Percentiles rank a stretch among this genome's conserved stretches.
These are phyloP conservation scores for Sturnira hondurensis DNA, from an alignment of 2,113 vertebrate genomes.

Conservation along the genomic window DNA sequence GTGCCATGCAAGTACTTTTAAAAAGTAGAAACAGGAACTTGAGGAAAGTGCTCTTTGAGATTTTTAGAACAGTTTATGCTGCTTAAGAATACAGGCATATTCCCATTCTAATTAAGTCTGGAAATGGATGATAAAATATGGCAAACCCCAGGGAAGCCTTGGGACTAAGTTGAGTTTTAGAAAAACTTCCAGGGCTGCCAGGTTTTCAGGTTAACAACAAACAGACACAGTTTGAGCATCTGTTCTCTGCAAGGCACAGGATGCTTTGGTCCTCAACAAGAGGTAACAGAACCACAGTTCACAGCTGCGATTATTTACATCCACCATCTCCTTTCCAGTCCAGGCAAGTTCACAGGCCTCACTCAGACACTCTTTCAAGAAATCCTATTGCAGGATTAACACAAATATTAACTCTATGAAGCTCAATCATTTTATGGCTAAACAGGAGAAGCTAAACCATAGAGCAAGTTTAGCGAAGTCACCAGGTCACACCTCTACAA, in stretches of 20 bases:
- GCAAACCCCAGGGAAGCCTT: not conserved
- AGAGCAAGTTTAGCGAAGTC: not conserved
- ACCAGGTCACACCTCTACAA: not conserved
- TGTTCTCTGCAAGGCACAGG: not conserved
- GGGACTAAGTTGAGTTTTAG: not conserved
- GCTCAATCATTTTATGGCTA: not conserved
- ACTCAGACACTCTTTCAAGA: constrained; percentile 10
- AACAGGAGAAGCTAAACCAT: not conserved
- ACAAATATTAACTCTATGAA: constrained; percentile 22
- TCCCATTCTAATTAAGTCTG: not conserved
- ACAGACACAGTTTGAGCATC: not conserved
- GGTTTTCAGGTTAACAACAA: not conserved
- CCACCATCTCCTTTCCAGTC: not conserved
- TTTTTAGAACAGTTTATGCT: not conserved
- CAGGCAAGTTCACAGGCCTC: not conserved
- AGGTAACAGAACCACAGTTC: not conserved
- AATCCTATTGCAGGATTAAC: not conserved
- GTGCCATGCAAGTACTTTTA: not conserved
- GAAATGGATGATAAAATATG: not conserved
- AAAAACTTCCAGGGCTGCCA: not conserved
- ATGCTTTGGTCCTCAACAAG: not conserved
- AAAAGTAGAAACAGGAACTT: not conserved
- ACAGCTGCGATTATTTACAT: not conserved
- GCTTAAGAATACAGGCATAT: not conserved
- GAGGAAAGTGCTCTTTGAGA: not conserved